Base-by-base conservation (phyloP, 2,797 vertebrate genomes). In the Anguilla marmorata region DNA sequence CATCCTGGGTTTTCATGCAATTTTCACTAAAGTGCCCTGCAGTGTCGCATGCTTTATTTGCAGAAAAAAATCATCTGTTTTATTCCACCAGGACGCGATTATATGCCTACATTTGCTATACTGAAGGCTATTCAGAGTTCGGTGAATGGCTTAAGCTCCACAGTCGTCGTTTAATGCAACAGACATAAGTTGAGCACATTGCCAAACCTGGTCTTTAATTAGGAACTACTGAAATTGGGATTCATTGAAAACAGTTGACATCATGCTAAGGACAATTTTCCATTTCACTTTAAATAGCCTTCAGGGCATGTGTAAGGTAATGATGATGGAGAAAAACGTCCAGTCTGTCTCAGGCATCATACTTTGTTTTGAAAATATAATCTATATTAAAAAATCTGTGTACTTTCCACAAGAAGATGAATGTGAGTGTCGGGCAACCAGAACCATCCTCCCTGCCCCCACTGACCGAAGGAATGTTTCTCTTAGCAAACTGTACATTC, bases 401-500 rank as follows among this genome's bases (percentile, higher is more conserved):
- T 41, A 2, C 33, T 60, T 60, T 85, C 58, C 58, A 45, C 85
- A 41, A n/a, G 5, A 66, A 85, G 33, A 69, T 86, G 24, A 86
- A 72, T 14, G 12, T 41, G 11, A 45, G 85, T 14, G 9, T 86
- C 24, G 8, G 85, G 45, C 24, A 41, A 27, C 41, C 5, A n/a
- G 58, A 48, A 85, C 21, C 84, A 60, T 14, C 33, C 56, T 41
- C 56, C 21, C 24, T 86, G 85, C 37, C 37, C 24, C 14, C 8
- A 50, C 63, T 45, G 85, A 45, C 41, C 63, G 21, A 69, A 37
- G 45, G 85, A 85, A 86, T 72, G 14, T 24, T 74, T 86, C 41
- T 58, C 54, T 85, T 30, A 33, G 19, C 41, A 66, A 86, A 50
- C 45, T 14, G 45, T 30, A 50, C 66, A 74, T 69, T 86, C 63